Evolutionary conservation across 2,113 vertebrate genomes (phyloP).

Genomic region (Cervus canadensis): DNA sequence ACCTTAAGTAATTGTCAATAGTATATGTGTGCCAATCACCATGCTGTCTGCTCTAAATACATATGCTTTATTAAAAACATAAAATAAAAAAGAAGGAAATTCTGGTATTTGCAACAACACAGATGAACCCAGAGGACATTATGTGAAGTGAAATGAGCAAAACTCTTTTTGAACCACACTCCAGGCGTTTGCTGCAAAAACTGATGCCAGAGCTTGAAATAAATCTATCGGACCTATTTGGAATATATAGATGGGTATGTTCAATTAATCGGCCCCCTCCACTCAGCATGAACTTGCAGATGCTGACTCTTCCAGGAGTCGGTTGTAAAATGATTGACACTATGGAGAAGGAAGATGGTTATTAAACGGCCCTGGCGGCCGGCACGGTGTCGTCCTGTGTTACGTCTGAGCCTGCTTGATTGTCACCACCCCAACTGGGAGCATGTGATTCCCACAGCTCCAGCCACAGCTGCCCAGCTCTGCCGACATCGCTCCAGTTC

Average conservation of each 20-base stretch:
- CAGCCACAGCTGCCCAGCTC: background rate
- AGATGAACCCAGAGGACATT: background rate
- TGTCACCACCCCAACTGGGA: background rate
- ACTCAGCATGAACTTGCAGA: background rate
- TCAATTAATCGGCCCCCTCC: fast-evolving
- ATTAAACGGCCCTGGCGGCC: background rate
- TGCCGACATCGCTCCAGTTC: fast-evolving
- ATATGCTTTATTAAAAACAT: background rate
- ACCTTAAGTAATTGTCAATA: background rate
- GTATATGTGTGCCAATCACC: too few species aligned
- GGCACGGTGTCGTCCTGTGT: background rate
- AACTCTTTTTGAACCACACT: background rate
- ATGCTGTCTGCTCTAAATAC: background rate
- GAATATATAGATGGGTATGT: fast-evolving
- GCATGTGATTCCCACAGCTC: background rate
- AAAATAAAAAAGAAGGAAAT: background rate
- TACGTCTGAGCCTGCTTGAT: background rate
- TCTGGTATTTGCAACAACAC: background rate
- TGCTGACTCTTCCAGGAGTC: background rate
- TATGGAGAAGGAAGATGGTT: background rate
- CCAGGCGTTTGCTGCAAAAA: background rate
- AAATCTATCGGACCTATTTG: fast-evolving
- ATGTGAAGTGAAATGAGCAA: background rate
- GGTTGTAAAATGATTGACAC: background rate
- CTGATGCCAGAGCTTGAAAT: fast-evolving